Evolutionary conservation across 2,888 invertebrate species (phyloP).

Genomic region (Rhingia campestris): DNA sequence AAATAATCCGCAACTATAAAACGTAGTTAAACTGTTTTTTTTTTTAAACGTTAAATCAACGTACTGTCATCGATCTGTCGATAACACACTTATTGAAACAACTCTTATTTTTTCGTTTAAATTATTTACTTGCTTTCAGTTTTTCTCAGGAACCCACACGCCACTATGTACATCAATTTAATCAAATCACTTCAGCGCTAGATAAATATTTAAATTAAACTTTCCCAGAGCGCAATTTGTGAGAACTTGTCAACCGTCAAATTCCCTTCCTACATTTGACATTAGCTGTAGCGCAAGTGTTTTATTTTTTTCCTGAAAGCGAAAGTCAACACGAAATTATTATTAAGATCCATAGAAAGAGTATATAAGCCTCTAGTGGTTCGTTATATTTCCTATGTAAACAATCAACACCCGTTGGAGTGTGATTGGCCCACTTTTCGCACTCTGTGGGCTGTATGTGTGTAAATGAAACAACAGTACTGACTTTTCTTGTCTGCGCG

Average conservation of each 20-base stretch:
- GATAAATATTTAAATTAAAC: constrained; percentile 38
- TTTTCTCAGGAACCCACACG: constrained; percentile 3
- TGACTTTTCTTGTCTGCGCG: background rate
- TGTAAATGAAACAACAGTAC: background rate
- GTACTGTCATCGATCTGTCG: no score
- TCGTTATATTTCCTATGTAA: constrained; percentile 38
- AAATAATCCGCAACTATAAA: no score
- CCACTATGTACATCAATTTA: background rate
- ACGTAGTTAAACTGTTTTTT: no score
- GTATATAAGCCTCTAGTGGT: constrained; percentile 8
- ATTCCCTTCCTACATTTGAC: constrained; percentile 15
- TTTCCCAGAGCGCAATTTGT: constrained; percentile 20
- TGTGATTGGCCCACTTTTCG: constrained; percentile 14
- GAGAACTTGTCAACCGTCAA: constrained; percentile 34
- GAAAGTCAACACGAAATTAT: constrained; percentile 30
- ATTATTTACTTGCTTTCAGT: constrained; percentile 5
- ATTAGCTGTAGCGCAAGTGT: background rate
- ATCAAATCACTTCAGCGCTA: constrained; percentile 7
- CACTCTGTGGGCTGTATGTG: background rate
- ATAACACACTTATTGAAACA: no score
- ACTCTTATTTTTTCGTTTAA: background rate
- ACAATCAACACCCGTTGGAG: constrained; percentile 9
- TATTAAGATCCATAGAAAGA: constrained; percentile 22
- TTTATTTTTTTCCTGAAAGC: constrained; percentile 12
- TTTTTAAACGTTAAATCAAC: no score